phyloP scores from a whole-genome alignment of 2,888 invertebrate species.

The Steinernema scapterisci region DNA sequence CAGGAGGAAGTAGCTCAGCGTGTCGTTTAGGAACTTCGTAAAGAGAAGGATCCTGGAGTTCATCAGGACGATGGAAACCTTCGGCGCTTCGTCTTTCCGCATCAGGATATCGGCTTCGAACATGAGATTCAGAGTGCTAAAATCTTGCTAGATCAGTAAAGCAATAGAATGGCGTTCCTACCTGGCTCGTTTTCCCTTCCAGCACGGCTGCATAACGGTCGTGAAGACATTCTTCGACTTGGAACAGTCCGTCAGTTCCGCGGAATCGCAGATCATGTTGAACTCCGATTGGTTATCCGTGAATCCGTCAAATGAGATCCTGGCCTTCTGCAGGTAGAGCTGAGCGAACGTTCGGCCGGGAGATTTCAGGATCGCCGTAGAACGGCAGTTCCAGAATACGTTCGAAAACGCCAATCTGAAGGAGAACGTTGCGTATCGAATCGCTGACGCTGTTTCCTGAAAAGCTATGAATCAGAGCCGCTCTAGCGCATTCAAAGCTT shows the following conservation, averaged over 20 bases:
- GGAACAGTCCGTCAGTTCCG: constrained; percentile 68
- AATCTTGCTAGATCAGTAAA: neutral
- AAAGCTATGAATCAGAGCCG: neutral
- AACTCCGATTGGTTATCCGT: constrained; percentile 70
- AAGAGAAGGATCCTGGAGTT: constrained; percentile 60
- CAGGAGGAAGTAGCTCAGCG: constrained; percentile 59
- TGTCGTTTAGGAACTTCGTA: constrained; percentile 60
- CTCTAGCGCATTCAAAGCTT: neutral
- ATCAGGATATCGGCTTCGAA: constrained; percentile 64
- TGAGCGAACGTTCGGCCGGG: neutral
- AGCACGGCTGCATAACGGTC: constrained; percentile 38
- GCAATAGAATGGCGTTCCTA: neutral
- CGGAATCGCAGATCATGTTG: constrained; percentile 70
- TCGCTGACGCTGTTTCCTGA: neutral
- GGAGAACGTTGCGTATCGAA: neutral
- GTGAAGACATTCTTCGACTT: constrained; percentile 33
- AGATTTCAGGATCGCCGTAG: neutral
- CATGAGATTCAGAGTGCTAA: constrained; percentile 42
- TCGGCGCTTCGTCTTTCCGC: constrained; percentile 58
- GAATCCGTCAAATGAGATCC: constrained; percentile 69
- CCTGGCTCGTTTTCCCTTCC: constrained; percentile 18
- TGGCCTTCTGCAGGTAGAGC: constrained; percentile 51
- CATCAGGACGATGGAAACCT: constrained; percentile 60
- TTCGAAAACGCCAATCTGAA: constrained; percentile 8
- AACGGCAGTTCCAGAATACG: constrained; percentile 2